These are phyloP conservation scores for Corynorhinus townsendii DNA, from an alignment of 2,113 vertebrate genomes.

Conservation along the genomic window DNA sequence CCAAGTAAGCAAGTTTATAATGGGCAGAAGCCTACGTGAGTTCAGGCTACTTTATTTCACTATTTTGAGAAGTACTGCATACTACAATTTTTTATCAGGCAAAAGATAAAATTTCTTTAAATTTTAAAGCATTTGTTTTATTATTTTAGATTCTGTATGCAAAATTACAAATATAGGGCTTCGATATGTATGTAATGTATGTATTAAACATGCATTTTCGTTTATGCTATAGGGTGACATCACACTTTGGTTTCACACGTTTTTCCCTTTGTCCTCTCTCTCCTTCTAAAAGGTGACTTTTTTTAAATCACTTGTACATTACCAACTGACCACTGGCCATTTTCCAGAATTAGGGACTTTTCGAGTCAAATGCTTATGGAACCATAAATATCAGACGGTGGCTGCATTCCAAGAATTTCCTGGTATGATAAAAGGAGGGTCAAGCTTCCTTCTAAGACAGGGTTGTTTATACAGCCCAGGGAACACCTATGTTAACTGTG, in stretches of 20 bases:
- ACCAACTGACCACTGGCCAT: neutral
- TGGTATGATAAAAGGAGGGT: constrained; percentile 22
- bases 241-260: neutral
- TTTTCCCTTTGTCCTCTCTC: neutral
- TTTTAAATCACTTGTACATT: neutral
- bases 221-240: neutral
- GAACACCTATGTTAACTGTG: constrained; percentile 15
- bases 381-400: constrained; percentile 38
- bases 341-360: constrained; percentile 44
- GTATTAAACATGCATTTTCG: neutral
- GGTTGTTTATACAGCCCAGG: neutral
- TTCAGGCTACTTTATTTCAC: neutral
- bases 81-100: neutral
- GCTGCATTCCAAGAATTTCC: neutral
- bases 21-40: neutral
- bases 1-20: neutral
- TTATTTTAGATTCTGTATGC: neutral
- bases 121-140: neutral
- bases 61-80: neutral
- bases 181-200: neutral
- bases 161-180: neutral
- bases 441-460: neutral
- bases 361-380: constrained; percentile 43
- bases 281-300: neutral
- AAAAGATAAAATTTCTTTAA: neutral